Evolutionary conservation across 2,113 vertebrate genomes (phyloP).

Genomic region (Pomatorhinus ruficollis): DNA sequence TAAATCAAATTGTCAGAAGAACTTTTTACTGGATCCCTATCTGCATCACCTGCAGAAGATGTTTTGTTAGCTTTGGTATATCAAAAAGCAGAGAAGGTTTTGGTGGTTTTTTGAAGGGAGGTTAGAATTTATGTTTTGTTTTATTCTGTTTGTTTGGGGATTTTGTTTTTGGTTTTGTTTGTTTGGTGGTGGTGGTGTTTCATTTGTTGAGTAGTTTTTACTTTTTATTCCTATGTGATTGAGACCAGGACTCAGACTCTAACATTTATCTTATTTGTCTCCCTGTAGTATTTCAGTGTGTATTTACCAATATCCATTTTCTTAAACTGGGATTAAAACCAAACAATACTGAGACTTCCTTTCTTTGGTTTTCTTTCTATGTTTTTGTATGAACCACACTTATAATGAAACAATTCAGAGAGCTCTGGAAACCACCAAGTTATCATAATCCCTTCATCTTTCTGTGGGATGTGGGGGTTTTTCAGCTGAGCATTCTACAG

Average conservation of each 20-base stretch:
- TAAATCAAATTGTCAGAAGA: neutral
- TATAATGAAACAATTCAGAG: neutral
- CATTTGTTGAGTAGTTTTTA: neutral
- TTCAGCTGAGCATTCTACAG: neutral
- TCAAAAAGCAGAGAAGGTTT: neutral
- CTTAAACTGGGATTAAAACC: neutral
- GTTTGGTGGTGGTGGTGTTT: neutral
- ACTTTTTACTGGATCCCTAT: neutral
- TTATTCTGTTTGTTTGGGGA: neutral
- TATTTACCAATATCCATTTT: neutral
- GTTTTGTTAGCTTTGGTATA: neutral
- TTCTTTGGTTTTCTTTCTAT: neutral
- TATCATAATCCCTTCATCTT: neutral
- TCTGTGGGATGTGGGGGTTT: neutral
- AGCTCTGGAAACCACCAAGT: neutral
- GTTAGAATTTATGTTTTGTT: too few species aligned
- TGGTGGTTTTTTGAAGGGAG: rapidly evolving
- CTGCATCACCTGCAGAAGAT: neutral
- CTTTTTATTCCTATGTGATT: neutral
- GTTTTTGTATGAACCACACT: neutral
- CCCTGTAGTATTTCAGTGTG: neutral
- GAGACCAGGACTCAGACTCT: neutral
- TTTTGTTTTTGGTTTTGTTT: neutral
- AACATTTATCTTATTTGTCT: neutral
- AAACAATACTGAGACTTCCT: neutral